These are phyloP conservation scores for Tenthredo distinguenda DNA, from an alignment of 2,888 invertebrate genomes.

Conservation along the genomic window DNA sequence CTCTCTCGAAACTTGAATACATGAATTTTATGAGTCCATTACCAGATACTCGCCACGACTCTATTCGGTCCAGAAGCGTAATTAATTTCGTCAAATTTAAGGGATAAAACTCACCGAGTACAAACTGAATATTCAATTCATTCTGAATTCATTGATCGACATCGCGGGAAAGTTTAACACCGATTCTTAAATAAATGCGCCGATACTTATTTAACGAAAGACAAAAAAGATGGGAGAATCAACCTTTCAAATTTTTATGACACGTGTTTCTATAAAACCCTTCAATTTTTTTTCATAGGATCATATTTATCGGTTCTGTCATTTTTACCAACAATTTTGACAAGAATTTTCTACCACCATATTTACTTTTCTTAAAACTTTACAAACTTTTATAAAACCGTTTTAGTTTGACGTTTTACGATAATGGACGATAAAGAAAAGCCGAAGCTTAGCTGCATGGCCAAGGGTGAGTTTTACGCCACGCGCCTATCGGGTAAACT, in stretches of 20 bases:
- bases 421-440: conserved; percentile 57
- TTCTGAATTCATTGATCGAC: conserved; percentile 4
- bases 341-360: conserved; percentile 47
- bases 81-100: conserved; percentile 2
- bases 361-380: conserved; percentile 47
- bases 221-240: background rate
- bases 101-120: background rate
- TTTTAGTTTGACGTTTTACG: conserved; percentile 50
- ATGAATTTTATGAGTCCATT: background rate
- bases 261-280: background rate
- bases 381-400: conserved; percentile 49
- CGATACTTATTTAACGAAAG: background rate
- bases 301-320: background rate
- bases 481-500: background rate
- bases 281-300: background rate
- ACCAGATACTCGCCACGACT: background rate
- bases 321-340: conserved; percentile 53
- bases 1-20: conserved; percentile 9
- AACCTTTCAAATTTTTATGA: background rate
- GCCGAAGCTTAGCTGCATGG: conserved; percentile 59
- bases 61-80: background rate
- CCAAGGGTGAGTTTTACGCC: conserved; percentile 59
- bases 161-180: background rate
- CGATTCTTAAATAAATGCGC: background rate
- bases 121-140: background rate